Conservation (phyloP, 1,140 invertebrate genomes). For the Calliopsis andreniformis region DNA sequence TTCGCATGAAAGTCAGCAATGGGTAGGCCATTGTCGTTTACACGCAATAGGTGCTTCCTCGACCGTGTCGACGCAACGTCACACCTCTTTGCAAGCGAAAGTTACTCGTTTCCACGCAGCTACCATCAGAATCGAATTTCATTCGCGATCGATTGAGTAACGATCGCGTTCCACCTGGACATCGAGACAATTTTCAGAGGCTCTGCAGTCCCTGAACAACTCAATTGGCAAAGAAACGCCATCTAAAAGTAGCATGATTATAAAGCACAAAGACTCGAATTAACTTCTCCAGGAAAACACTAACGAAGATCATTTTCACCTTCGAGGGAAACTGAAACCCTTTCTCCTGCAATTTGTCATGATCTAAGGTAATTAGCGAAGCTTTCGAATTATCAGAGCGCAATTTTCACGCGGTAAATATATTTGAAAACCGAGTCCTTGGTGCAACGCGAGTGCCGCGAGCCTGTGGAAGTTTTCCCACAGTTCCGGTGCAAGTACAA, state of each 20-base stretch:
- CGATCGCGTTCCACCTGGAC: neutral
- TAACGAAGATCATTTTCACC: too few species aligned
- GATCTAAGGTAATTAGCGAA: too few species aligned
- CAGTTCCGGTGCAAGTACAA: conserved; percentile 72
- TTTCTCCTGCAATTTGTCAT: too few species aligned
- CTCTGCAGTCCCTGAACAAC: too few species aligned
- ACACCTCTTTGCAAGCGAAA: conserved; percentile 54
- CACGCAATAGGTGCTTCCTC: conserved; percentile 49
- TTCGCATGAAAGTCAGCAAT: conserved; percentile 44
- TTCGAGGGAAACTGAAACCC: too few species aligned
- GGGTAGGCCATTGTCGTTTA: conserved; percentile 43
- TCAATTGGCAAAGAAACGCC: too few species aligned
- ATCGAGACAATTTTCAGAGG: too few species aligned
- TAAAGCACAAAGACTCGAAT: too few species aligned
- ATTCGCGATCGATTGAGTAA: conserved; percentile 8
- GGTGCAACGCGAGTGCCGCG: neutral
- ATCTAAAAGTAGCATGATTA: too few species aligned
- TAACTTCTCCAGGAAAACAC: too few species aligned
- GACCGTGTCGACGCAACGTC: conserved; percentile 48
- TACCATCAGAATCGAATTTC: conserved; percentile 36
- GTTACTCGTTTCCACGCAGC: conserved; percentile 13
- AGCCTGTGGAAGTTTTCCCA: conserved; percentile 70
- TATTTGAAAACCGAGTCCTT: conserved; percentile 50
- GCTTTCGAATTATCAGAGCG: too few species aligned
- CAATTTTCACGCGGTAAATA: conserved; percentile 41